These are phyloP conservation scores for Sebastes dallii DNA, from an alignment of 2,797 vertebrate species.

Conservation along the genomic window DNA sequence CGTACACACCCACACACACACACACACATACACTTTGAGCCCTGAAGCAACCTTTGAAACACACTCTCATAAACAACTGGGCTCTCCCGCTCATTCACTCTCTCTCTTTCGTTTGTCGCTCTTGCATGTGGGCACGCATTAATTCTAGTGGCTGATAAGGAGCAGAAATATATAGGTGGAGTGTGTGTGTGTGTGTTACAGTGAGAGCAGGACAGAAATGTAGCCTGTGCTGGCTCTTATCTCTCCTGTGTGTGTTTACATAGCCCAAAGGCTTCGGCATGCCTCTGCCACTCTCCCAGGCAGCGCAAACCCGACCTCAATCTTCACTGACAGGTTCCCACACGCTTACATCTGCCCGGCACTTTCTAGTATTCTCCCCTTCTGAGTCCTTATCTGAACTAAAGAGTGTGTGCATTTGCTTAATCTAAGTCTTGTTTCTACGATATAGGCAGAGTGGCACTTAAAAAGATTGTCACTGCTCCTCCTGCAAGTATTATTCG, in stretches of 20 bases:
- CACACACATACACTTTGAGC: neutral
- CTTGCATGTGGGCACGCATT: neutral
- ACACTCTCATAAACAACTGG: neutral
- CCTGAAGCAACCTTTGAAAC: constrained; percentile 17
- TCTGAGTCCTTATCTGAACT: constrained; percentile 2
- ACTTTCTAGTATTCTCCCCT: constrained; percentile 27
- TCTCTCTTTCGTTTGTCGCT: neutral
- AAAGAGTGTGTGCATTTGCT: neutral
- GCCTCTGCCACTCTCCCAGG: constrained; percentile 68
- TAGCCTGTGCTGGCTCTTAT: constrained; percentile 60
- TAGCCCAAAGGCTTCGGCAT: constrained; percentile 72
- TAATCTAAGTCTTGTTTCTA: neutral
- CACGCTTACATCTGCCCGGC: constrained; percentile 53
- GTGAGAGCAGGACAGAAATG: constrained; percentile 39
- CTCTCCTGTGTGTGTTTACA: constrained; percentile 71
- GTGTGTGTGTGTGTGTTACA: neutral
- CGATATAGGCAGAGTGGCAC: neutral
- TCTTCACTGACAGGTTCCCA: constrained; percentile 73
- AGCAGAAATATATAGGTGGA: neutral
- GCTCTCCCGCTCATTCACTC: neutral
- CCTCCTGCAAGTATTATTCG: neutral
- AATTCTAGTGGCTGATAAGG: constrained; percentile 4
- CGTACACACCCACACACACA: neutral
- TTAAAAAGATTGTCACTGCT: neutral
- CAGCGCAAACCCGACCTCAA: constrained; percentile 37